Conservation (phyloP, 2,888 invertebrate species). For the Drosophila buzzatii region DNA sequence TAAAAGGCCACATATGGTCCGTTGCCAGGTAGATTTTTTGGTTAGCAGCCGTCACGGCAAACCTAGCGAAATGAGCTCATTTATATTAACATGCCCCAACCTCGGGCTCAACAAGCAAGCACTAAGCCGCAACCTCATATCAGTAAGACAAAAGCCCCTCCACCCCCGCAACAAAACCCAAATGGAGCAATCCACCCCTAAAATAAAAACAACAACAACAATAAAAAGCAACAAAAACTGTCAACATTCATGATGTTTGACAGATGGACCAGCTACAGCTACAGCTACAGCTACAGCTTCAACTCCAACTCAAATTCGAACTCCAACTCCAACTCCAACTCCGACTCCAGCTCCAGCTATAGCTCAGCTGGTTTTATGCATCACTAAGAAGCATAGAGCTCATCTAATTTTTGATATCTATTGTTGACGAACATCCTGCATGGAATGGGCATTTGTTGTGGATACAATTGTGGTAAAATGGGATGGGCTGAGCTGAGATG, state of each 20-base stretch:
- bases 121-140: conserved; percentile 44
- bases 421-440: conserved; percentile 16
- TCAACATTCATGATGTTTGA: conserved; percentile 69
- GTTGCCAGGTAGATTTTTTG: conserved; percentile 36
- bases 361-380: conserved; percentile 20
- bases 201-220: conserved; percentile 6
- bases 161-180: neutral
- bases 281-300: neutral
- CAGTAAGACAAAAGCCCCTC: conserved; percentile 14
- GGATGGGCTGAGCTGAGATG: neutral
- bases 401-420: conserved; percentile 73
- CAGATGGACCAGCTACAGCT: conserved; percentile 62
- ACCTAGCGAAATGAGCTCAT: conserved; percentile 56
- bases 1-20: conserved; percentile 73
- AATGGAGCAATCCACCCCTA: conserved; percentile 17
- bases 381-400: conserved; percentile 49
- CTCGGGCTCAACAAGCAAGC: conserved; percentile 1
- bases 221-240: conserved; percentile 63
- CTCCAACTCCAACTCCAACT: neutral
- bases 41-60: conserved; percentile 31
- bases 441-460: too few species aligned
- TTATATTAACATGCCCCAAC: conserved; percentile 56
- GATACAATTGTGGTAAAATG: neutral
- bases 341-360: neutral
- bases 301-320: neutral